Percentiles rank a stretch among this genome's conserved stretches.
phyloP scores from a whole-genome alignment of 2,888 invertebrate genomes.

The Drosophila niveifrons region DNA sequence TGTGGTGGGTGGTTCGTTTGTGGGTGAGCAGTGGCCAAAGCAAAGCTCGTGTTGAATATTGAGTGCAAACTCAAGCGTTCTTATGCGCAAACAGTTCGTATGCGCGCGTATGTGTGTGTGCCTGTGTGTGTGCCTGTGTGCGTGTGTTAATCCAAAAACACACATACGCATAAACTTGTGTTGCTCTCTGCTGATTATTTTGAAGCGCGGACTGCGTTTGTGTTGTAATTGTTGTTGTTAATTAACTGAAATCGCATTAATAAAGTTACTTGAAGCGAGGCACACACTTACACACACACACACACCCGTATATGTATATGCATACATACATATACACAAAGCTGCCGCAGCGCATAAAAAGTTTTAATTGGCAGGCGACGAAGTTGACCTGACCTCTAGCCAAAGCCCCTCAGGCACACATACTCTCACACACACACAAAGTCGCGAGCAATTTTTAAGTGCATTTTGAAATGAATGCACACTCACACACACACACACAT shows the following conservation, averaged over 20 bases:
- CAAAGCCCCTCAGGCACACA: conserved; percentile 38
- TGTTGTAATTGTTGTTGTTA: conserved; percentile 66
- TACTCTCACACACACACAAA: conserved; percentile 25
- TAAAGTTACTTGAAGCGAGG: conserved; percentile 65
- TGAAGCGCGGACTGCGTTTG: conserved; percentile 24
- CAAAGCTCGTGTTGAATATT: conserved; percentile 5
- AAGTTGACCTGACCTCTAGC: conserved; percentile 77
- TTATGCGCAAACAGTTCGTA: conserved; percentile 8
- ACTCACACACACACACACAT: conserved; percentile 15
- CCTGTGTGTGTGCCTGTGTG: not conserved
- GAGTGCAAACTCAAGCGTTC: conserved; percentile 38
- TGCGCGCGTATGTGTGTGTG: conserved; percentile 2
- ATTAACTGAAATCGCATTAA: conserved; percentile 77
- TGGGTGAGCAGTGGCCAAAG: not conserved
- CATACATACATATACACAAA: conserved; percentile 2
- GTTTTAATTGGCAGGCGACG: conserved; percentile 79
- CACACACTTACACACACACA: conserved; percentile 21
- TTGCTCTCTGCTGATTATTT: conserved; percentile 27
- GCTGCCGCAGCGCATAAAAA: conserved; percentile 70
- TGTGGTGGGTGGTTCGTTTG: not conserved
- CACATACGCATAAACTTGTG: conserved; percentile 1
- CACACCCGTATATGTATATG: not conserved
- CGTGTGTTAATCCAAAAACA: conserved; percentile 4
- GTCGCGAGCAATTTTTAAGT: conserved; percentile 59
- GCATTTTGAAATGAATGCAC: conserved; percentile 64